These are phyloP conservation scores for Oryzaephilus surinamensis DNA, from an alignment of 1,140 invertebrate species.

Conservation along the genomic window DNA sequence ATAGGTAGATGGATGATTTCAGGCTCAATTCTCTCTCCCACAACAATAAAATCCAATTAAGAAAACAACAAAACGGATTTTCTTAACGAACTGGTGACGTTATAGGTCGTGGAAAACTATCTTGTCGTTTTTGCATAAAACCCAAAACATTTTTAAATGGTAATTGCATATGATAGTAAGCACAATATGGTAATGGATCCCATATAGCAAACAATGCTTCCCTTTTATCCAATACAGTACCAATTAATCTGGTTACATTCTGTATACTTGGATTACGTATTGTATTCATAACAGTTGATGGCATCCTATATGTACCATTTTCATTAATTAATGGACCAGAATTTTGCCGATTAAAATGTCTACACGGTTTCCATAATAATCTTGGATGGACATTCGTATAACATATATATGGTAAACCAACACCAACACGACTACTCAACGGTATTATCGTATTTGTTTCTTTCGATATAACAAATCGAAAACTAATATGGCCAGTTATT, in stretches of 20 bases:
- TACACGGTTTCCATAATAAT: conserved; percentile 50
- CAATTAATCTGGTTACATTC: conserved; percentile 46
- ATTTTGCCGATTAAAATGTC: conserved; percentile 46
- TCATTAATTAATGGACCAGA: conserved; percentile 40
- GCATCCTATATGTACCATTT: conserved; percentile 41
- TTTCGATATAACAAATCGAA: conserved; percentile 50
- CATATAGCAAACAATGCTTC: conserved; percentile 69
- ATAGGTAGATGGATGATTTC: no score
- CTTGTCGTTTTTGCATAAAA: conserved; percentile 35
- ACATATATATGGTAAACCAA: conserved; percentile 66
- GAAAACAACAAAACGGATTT: conserved; percentile 1
- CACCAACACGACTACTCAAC: conserved; percentile 60
- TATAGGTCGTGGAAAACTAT: conserved; percentile 28
- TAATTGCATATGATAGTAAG: conserved; percentile 67
- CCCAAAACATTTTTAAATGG: conserved; percentile 50
- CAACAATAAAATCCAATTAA: no score
- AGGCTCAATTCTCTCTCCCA: conserved; percentile 31
- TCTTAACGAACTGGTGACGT: conserved; percentile 28
- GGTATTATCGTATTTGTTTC: conserved; percentile 40
- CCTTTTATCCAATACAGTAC: conserved; percentile 57
- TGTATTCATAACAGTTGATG: conserved; percentile 40
- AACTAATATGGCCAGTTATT: conserved; percentile 65
- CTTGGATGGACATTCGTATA: conserved; percentile 55
- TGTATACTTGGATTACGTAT: conserved; percentile 38
- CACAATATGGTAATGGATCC: conserved; percentile 74